These are phyloP conservation scores for Eutrigla gurnardus DNA, from an alignment of 2,797 vertebrate species.

Conservation along the genomic window DNA sequence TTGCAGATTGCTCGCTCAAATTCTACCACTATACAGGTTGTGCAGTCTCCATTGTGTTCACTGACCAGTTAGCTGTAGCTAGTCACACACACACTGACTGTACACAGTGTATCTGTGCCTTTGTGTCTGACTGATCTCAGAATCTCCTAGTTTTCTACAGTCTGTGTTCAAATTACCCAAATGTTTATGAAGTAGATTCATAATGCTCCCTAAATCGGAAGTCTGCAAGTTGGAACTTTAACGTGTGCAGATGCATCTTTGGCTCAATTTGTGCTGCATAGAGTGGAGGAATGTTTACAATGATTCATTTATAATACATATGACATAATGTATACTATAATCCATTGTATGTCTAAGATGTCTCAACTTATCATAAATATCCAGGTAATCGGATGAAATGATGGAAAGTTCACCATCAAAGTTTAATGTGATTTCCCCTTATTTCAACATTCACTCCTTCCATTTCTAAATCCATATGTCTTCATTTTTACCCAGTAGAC, in stretches of 20 bases:
- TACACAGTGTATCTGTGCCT: neutral
- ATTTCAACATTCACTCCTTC: slow-evolving; percentile 28
- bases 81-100: neutral
- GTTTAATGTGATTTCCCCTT: slow-evolving; percentile 18
- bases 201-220: neutral
- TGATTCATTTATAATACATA: neutral
- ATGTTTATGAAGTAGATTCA: neutral
- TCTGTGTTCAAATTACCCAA: neutral
- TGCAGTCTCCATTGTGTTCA: neutral
- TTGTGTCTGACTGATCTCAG: neutral
- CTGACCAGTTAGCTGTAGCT: neutral
- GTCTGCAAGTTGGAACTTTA: neutral
- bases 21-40: neutral
- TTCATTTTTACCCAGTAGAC: slow-evolving; percentile 46
- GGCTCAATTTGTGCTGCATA: neutral
- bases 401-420: slow-evolving; percentile 22
- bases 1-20: neutral
- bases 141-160: neutral
- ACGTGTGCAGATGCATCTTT: neutral
- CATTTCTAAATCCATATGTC: slow-evolving; percentile 47
- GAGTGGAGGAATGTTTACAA: neutral
- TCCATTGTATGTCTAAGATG: neutral
- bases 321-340: neutral
- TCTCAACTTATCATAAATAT: neutral
- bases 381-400: neutral